phyloP scores from a whole-genome alignment of 2,113 vertebrate species.

The Lepus europaeus region DNA sequence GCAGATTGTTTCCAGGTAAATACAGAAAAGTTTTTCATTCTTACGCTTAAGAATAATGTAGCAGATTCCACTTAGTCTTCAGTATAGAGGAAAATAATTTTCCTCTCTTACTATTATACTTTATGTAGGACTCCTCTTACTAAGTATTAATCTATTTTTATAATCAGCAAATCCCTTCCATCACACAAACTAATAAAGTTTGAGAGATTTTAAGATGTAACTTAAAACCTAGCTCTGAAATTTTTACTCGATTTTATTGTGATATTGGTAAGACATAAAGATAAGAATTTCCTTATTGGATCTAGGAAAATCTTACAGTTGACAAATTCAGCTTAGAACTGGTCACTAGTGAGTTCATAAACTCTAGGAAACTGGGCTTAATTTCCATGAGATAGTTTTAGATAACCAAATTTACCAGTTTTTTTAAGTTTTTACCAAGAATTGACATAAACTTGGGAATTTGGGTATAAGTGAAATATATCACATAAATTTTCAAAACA shows the following conservation, averaged over 20 bases:
- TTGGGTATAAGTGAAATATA: background rate
- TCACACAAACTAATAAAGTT: background rate
- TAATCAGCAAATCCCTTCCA: background rate
- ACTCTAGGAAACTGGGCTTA: background rate
- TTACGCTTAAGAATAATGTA: background rate
- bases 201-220: background rate
- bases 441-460: background rate
- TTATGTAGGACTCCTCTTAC: background rate
- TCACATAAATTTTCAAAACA: constrained; percentile 25
- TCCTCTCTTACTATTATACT: background rate
- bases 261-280: background rate
- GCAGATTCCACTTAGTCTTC: background rate
- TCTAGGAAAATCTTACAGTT: background rate
- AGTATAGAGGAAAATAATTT: background rate
- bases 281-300: background rate
- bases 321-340: constrained; percentile 17
- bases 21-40: background rate
- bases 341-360: background rate
- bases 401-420: background rate
- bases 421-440: background rate
- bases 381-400: background rate
- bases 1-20: background rate
- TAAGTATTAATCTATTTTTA: constrained; percentile 36
- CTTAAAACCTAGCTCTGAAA: background rate
- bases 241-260: background rate